Base-by-base conservation (phyloP, 2,113 vertebrate species). In the Phaethon lepturus region DNA sequence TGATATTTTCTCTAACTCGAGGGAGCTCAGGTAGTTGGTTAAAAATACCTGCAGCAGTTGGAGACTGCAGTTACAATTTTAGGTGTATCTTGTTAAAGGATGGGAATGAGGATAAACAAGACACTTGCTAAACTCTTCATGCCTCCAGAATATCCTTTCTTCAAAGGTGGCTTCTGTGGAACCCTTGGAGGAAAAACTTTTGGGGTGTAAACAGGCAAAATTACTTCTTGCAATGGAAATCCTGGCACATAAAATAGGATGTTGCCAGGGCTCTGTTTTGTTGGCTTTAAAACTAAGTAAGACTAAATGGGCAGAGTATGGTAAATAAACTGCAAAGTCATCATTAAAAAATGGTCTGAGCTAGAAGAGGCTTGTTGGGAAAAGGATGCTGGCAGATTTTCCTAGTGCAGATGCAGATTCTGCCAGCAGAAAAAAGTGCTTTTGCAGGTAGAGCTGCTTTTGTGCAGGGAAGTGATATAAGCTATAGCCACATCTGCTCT, bases 251-350 rank as follows among this genome's bases (percentile, higher is more conserved):
- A 72, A 93, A 92, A 59, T 12, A n/a, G 31, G 3, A 7, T 20
- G 45, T 86, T 90, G 82, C 75, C 25, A 17, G 66, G 62, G 53
- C 42, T 80, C 38, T 50, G 29, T 62, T 93, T 62, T 83, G 60
- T 60, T 93, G 94, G 78, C 88, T 80, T 2, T 90, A n/a, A 92
- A 88, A 73, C 71, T 62, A 59, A 92, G 56, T 22, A 53, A 73
- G 84, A 45, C 53, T 68, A 94, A 96, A 71, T n/a, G 74, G 94
- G 80, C 28, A 26, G 77, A 82, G 63, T 50, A 12, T 94, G 93
- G 84, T 76, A 85, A 95, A 82, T 90, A 88, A 97, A 91, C 62
- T 97, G 96, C 94, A 6, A 76, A 93, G 93, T 97, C 96, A 96
- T 96, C 90, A 86, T 69, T 93, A 93, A 96, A 91, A 90, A 83